Percentiles rank a stretch among this genome's conserved stretches.
These are phyloP conservation scores for Oryzias sinensis DNA, from an alignment of 2,797 vertebrate species.

Conservation along the genomic window DNA sequence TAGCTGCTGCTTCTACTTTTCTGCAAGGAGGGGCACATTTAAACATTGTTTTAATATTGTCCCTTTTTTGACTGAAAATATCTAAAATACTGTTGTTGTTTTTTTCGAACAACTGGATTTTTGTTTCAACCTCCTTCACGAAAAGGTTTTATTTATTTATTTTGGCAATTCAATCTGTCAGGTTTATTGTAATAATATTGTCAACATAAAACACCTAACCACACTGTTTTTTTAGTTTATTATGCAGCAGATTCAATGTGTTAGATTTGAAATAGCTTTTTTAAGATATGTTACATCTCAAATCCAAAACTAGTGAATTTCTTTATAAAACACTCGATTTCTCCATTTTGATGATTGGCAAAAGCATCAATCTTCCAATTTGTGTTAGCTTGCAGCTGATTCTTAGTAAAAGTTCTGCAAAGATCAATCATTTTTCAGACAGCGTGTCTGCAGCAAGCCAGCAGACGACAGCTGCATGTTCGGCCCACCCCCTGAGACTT, in stretches of 20 bases:
- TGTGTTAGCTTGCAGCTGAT: conserved; percentile 20
- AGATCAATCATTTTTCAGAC: conserved; percentile 31
- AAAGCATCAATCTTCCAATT: conserved; percentile 6
- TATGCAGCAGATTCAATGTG: no score
- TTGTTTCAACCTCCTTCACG: no score
- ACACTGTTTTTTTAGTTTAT: no score
- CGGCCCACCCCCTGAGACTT: conserved; percentile 26
- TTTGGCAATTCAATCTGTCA: no score
- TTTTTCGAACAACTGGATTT: no score
- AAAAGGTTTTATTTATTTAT: no score
- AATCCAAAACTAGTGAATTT: background rate
- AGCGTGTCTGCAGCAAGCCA: conserved; percentile 55
- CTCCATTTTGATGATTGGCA: background rate
- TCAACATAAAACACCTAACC: no score
- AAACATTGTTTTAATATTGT: background rate
- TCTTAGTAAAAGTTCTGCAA: conserved; percentile 15
- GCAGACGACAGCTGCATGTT: conserved; percentile 57
- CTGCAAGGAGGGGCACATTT: conserved; percentile 2
- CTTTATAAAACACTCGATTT: background rate
- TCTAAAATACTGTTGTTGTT: no score
- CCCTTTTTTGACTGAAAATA: no score
- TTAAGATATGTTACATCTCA: no score
- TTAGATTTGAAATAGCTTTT: no score
- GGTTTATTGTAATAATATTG: no score
- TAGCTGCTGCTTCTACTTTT: conserved; percentile 2